Evolutionary conservation across 2,888 invertebrate genomes (phyloP).

Genomic region (Ephialtes manifestator): DNA sequence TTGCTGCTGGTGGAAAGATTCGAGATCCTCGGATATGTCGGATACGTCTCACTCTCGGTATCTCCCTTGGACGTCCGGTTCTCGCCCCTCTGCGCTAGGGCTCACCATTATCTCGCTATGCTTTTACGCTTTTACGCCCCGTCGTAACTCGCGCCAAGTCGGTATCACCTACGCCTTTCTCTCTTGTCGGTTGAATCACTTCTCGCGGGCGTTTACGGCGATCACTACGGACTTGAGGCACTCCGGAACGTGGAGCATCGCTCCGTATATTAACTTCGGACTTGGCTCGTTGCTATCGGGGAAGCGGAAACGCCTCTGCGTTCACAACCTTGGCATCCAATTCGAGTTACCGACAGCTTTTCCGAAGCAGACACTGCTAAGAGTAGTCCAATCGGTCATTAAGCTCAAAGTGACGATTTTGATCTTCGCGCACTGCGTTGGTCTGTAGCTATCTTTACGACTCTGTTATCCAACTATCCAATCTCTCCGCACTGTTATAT

Average conservation of each 20-base stretch:
- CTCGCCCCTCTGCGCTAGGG: constrained; percentile 3
- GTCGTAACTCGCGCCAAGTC: constrained; percentile 39
- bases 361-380: not conserved
- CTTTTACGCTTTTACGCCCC: constrained; percentile 43
- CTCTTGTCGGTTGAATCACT: constrained; percentile 29
- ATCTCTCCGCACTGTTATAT: not conserved
- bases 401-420: constrained; percentile 17
- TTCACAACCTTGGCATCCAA: constrained; percentile 8
- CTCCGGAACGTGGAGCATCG: constrained; percentile 8
- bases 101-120: constrained; percentile 45
- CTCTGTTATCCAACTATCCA: constrained; percentile 19
- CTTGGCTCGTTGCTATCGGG: constrained; percentile 39
- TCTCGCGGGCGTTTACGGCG: constrained; percentile 40
- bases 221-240: not conserved
- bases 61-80: constrained; percentile 28
- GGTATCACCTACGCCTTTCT: constrained; percentile 33
- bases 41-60: constrained; percentile 28
- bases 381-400: constrained; percentile 27
- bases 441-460: constrained; percentile 14
- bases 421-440: not conserved
- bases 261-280: constrained; percentile 41
- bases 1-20: constrained; percentile 10
- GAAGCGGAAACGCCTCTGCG: constrained; percentile 16
- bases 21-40: constrained; percentile 27
- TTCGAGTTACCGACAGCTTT: not conserved